Conservation (phyloP, 2,888 invertebrate species). For the Phalera bucephala region DNA sequence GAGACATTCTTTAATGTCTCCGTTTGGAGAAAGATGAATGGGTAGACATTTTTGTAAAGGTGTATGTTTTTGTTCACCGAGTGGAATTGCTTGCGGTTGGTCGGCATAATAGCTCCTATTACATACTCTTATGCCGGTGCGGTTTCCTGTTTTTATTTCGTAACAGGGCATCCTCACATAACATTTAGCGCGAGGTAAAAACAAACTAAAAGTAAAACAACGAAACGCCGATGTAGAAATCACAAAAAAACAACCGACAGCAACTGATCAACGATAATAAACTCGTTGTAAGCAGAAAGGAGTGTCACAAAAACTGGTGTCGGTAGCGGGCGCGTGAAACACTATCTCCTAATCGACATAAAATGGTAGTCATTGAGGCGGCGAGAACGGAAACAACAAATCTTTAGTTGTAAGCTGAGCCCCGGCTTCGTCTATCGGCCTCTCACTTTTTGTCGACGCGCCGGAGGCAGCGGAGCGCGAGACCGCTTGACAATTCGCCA, state of each 20-base stretch:
- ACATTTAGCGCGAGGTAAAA: constrained; percentile 28
- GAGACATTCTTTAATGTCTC: constrained; percentile 80
- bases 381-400: constrained; percentile 80
- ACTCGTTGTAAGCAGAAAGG: constrained; percentile 72
- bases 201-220: constrained; percentile 48
- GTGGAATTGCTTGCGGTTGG: constrained; percentile 74
- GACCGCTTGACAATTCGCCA: constrained; percentile 64
- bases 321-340: constrained; percentile 80
- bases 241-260: constrained; percentile 48
- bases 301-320: constrained; percentile 78
- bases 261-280: constrained; percentile 69
- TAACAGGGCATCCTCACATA: constrained; percentile 34
- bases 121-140: constrained; percentile 55
- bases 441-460: constrained; percentile 68
- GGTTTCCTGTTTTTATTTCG: constrained; percentile 66
- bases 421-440: constrained; percentile 56
- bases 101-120: constrained; percentile 69
- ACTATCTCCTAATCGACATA: constrained; percentile 80
- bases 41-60: constrained; percentile 77
- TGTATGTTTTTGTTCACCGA: constrained; percentile 75
- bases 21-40: constrained; percentile 79
- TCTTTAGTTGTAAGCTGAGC: constrained; percentile 71
- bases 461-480: constrained; percentile 38
- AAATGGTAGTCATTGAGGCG: constrained; percentile 81
- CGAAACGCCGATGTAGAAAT: constrained; percentile 39